Conservation (phyloP, 2,797 vertebrate genomes). For the Bucorvus abyssinicus region DNA sequence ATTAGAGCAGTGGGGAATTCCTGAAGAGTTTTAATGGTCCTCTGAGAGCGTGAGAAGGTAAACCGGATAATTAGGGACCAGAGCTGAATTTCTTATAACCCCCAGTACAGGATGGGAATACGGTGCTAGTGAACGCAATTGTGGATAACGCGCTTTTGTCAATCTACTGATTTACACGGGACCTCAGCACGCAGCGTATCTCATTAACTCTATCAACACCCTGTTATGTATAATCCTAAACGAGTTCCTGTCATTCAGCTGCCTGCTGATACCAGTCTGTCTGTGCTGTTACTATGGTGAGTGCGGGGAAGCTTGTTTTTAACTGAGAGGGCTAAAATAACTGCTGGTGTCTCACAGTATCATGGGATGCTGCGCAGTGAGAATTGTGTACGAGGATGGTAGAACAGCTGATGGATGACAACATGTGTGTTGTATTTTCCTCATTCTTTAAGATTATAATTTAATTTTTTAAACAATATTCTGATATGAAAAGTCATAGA, state of each 20-base stretch:
- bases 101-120: background rate
- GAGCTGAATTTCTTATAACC: background rate
- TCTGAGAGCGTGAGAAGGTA: background rate
- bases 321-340: background rate
- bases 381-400: background rate
- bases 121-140: fast-evolving
- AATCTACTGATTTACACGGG: background rate
- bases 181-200: background rate
- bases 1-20: background rate
- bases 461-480: background rate
- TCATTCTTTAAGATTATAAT: background rate
- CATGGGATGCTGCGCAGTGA: background rate
- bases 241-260: background rate
- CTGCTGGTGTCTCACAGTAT: background rate
- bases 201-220: background rate
- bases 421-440: background rate
- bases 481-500: background rate
- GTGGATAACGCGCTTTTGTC: background rate
- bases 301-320: background rate
- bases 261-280: background rate
- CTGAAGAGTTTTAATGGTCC: background rate
- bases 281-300: background rate
- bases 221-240: background rate
- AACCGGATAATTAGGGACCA: background rate
- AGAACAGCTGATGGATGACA: background rate